Base-by-base conservation (phyloP, 2,888 invertebrate genomes). In the Tinea trinotella region DNA sequence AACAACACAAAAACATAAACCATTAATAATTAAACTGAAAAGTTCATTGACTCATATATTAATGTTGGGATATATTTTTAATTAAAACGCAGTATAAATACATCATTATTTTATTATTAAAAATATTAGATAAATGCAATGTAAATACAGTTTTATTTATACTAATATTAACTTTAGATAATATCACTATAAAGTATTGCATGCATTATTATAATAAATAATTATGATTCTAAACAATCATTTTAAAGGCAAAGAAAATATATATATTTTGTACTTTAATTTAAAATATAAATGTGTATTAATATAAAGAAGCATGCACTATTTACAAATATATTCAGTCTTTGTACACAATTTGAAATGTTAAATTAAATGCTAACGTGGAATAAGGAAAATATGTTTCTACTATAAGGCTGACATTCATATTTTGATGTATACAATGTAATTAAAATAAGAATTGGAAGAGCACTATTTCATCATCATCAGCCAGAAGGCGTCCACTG, bases 141-240 rank as follows among this genome's bases (percentile, higher is more conserved):
- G 10, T 53, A 20, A 20, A 53, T 20, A 17, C n/a, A 3, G 44
- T 44, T 6, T 12, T 17, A 35, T 53, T 19, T 30, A 30, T 10
- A 30, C 30, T 30, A 30, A 30, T 7, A 10, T 30, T 15, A 50
- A 34, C 30, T 36, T 48, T 48, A 52, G 24, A 54, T 48, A 48
- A 48, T 46, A 44, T 17, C 46, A 20, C 56, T 53, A 15, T 48
- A 17, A 46, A 53, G 34, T n/a, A 22, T 34, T 17, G 13, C n/a
- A 13, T 30, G 35, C n/a, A 40, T 19, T 2, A 30, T 55, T 15
- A 35, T 13, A 52, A 54, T 57, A 49, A 75, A 76, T 56, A 76
- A 70, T 73, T 24, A 58, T 58, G 15, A 59, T 62, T 60, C 62
- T 62, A 55, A 76, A 63, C 64, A 76, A 77, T 36, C 76, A 76